Base-by-base conservation (phyloP, 2,797 vertebrate species). In the Ceryle rudis region DNA sequence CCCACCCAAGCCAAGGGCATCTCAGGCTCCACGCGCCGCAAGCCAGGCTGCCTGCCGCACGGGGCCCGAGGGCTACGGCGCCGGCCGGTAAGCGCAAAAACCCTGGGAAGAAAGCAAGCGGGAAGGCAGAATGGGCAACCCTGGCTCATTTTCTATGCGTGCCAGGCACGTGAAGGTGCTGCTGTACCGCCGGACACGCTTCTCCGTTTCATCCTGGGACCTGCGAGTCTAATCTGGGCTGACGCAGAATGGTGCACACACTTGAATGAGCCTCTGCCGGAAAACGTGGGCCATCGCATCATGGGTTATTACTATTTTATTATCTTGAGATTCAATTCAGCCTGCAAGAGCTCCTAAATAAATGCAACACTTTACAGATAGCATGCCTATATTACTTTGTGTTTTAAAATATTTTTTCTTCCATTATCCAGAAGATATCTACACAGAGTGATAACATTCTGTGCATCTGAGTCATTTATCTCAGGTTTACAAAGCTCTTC, bases 351-450 rank as follows among this genome's bases (percentile, higher is more conserved):
- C 54, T 90, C 51, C 65, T 31, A 72, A 80, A 86, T 22, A 86
- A 78, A 82, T 10, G 3, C 31, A 67, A 2, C n/a, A 41, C 60
- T 54, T 81, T 7, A 46, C 23, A 75, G 47, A 71, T 58, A 46
- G 71, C 67, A 14, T 42, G 85, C 26, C 33, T 33, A 10, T 23
- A 23, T 33, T 57, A 21, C 18, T 74, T 70, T 1, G 2, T 47
- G 37, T 23, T 91, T 61, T 21, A 69, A 86, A 91, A 39, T 66
- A 81, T 16, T 95, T 84, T 84, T 85, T 86, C 42, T 90, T 79
- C 46, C 41, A 74, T 28, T 79, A 54, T 33, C 42, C 41, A 86
- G 28, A 82, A 81, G 60, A 75, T 66, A 67, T 57, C 70, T 78
- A 69, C 21, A 67, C 5, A 79, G 35, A 81, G 64, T 5, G 5